Base-by-base conservation (phyloP, 2,888 invertebrate genomes). In the Choristoneura rosaceana region DNA sequence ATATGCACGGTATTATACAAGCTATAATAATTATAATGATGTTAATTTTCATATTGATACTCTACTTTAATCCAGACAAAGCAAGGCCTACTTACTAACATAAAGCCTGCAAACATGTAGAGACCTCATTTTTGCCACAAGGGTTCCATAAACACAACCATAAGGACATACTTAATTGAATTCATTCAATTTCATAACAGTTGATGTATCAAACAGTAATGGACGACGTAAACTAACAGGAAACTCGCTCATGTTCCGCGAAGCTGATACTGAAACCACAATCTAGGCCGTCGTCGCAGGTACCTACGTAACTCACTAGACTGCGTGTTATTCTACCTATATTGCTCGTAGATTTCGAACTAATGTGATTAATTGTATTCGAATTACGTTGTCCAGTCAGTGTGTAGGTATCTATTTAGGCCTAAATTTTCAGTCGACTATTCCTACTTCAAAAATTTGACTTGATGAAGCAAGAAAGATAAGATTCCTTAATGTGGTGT, bases 201-300 rank as follows among this genome's bases (percentile, higher is more conserved):
- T 7, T 38, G 4, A 38, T 38, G 38, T 38, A 38, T 25, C 4
- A 38, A 38, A 38, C 38, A 38, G 38, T 38, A 38, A 5, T 38
- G 38, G 38, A 55, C 55, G 4, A 38, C 10, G 59, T 59, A 34
- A 41, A 33, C n/a, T 47, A 25, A 63, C 33, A 63, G 63, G 14
- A 63, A 47, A 63, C 10, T 7, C 17, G 3, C 14, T n/a, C 45
- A 12, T 17, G 12, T 64, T 64, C 70, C 34, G n/a, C 25, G 47
- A 64, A 70, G 34, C 58, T 17, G 63, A 63, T 58, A 55, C 62
- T 38, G 45, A 69, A 55, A 69, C 63, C 58, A 8, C 58, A 8
- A 62, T 63, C 55, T 58, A 15, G 58, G 45, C 8, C 33, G n/a
- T 43, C 33, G 61, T 15, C 50, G 8, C 52, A 17, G 5, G 52